Percentiles rank a stretch among this genome's conserved stretches.
phyloP scores from a whole-genome alignment of 2,888 invertebrate genomes.

The Isoperla grammatica region DNA sequence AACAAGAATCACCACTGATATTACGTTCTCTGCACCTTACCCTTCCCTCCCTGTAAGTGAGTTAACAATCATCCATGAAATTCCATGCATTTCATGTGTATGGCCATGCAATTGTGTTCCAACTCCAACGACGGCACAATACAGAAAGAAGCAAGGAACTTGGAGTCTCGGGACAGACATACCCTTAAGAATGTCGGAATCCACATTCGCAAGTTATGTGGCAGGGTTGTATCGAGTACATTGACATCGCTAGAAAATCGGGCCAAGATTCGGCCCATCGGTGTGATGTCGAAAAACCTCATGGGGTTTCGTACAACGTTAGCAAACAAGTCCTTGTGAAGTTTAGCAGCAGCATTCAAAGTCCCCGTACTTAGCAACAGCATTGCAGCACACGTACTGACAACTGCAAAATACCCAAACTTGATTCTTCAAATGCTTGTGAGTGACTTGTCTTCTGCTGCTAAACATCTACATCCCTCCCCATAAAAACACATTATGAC shows the following conservation, averaged over 20 bases:
- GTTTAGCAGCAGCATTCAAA: conserved; percentile 52
- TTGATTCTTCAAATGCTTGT: too few species aligned
- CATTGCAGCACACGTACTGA: conserved; percentile 8
- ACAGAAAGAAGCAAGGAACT: conserved; percentile 9
- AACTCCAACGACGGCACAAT: background rate
- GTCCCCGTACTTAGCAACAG: conserved; percentile 50
- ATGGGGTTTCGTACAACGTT: conserved; percentile 57
- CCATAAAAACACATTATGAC: too few species aligned
- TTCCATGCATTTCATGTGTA: too few species aligned
- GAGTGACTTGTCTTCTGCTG: too few species aligned
- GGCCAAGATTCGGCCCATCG: conserved; percentile 66
- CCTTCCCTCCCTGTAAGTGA: background rate
- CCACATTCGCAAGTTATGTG: conserved; percentile 38
- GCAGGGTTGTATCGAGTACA: conserved; percentile 50
- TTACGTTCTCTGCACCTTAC: background rate
- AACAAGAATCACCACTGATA: conserved; percentile 34
- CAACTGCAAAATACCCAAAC: conserved; percentile 7
- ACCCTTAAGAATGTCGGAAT: conserved; percentile 40
- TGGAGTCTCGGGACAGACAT: conserved; percentile 33
- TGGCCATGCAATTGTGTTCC: background rate
- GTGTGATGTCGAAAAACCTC: conserved; percentile 73
- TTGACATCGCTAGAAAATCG: conserved; percentile 55
- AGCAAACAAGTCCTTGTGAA: conserved; percentile 54
- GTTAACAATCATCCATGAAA: too few species aligned
- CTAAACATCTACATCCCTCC: too few species aligned